Evolutionary conservation across 2,797 vertebrate species (phyloP).

Genomic region (Chelmon rostratus): DNA sequence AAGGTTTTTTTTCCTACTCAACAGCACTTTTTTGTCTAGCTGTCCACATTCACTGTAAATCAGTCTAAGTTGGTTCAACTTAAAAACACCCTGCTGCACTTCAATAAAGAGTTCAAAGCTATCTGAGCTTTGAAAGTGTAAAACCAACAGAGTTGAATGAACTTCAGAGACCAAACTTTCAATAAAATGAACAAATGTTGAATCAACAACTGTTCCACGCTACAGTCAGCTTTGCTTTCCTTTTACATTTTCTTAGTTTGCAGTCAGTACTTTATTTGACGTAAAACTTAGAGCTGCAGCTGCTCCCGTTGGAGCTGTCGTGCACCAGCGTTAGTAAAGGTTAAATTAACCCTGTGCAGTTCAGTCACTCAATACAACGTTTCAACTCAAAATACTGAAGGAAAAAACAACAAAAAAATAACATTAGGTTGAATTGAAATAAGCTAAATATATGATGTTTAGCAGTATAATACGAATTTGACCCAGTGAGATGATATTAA

Average conservation of each 20-base stretch:
- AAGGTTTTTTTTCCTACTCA: background rate
- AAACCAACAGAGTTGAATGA: background rate
- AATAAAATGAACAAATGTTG: background rate
- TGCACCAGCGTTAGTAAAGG: background rate
- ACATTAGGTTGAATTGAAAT: background rate
- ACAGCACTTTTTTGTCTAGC: background rate
- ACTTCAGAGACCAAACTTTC: background rate
- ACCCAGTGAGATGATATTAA: conserved; percentile 3
- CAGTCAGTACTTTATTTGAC: background rate
- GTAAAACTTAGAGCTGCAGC: background rate
- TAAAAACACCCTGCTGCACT: background rate
- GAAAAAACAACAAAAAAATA: no score
- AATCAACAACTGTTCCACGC: background rate
- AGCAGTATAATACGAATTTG: background rate
- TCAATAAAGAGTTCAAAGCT: background rate
- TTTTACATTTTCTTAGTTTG: background rate
- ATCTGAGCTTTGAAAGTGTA: background rate
- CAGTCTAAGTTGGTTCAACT: background rate
- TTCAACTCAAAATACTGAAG: background rate
- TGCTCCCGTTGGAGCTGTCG: background rate
- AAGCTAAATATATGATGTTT: background rate
- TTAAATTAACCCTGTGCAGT: background rate
- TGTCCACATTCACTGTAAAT: conserved; percentile 5
- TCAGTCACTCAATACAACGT: background rate
- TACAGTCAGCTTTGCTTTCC: background rate